Evolutionary conservation across 2,888 invertebrate genomes (phyloP), one percentile per base, ranked within the genome.

Genomic region (Chaetoderma sp.): DNA sequence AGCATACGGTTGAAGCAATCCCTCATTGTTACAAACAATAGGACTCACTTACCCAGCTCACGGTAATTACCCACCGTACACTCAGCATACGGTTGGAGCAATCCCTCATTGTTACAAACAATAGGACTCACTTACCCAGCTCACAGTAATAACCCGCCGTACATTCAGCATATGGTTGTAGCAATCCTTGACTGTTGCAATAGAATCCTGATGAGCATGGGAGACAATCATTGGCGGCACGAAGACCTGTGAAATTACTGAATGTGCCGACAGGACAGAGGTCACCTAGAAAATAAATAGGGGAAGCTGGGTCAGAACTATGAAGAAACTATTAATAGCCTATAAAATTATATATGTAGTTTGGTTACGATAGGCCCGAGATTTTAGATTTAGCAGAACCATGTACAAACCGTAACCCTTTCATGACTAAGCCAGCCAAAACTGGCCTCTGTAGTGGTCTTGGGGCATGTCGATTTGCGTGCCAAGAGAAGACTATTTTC

Each of bases 131-230:
- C 1, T 73, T 69, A 1, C 70, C 79, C 8, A 72, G 66, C 49
- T 77, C 73, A 67, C 84, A 84, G 75, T 74, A 83, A 58, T 84
- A 74, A 0, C 84, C 83, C 16, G 83, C 79, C 5, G 73, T 71
- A 65, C 84, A 84, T 25, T 68, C 57, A 8, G 56, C 75, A 28
- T 65, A 61, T 0, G 83, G 81, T 27, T 68, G 59, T 3, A 65
- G 66, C 4, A 81, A 75, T 1, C 84, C 83, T 5, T 66, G 59
- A 1, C 67, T 67, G 10, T 77, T 77, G 62, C 84, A 84, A 71
- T 82, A 81, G 28, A 68, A 73, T 3, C 84, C 83, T 5, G 83
- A 73, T 36, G 78, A 78, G 74, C 84, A 84, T 3, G 76, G 74
- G 3, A 78, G 76, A 61, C 83, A 84, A 23, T 79, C 77, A 47